These are phyloP conservation scores for Sebastes fasciatus DNA, from an alignment of 2,113 vertebrate species.

Conservation along the genomic window DNA sequence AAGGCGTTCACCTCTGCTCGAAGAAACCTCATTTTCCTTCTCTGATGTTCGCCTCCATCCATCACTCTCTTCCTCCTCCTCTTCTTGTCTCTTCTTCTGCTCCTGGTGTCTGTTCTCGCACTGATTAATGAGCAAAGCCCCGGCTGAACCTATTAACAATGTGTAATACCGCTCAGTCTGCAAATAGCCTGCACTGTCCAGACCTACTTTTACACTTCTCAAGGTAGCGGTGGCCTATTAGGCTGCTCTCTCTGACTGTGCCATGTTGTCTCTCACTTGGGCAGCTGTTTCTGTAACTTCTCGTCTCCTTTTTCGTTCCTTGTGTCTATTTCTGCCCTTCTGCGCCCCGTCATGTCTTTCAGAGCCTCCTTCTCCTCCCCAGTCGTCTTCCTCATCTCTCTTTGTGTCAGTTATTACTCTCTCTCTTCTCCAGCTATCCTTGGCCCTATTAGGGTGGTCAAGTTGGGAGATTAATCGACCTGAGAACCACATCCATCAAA, in stretches of 20 bases:
- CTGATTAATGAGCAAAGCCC: constrained; percentile 75
- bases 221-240: constrained; percentile 69
- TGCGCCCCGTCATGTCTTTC: constrained; percentile 35
- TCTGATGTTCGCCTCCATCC: constrained; percentile 48
- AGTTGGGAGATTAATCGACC: constrained; percentile 61
- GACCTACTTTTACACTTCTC: constrained; percentile 74
- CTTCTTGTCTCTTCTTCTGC: constrained; percentile 39
- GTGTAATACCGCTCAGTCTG: constrained; percentile 70
- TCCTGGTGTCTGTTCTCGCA: constrained; percentile 41
- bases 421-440: constrained; percentile 52
- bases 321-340: constrained; percentile 58
- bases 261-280: constrained; percentile 30
- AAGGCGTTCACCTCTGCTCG: constrained; percentile 37
- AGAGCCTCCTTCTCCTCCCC: constrained; percentile 36
- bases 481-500: constrained; percentile 57
- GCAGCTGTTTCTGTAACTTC: constrained; percentile 25
- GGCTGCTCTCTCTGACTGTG: constrained; percentile 45
- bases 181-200: constrained; percentile 68
- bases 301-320: constrained; percentile 7
- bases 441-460: constrained; percentile 67
- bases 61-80: constrained; percentile 59
- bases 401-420: constrained; percentile 40
- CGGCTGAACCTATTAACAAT: constrained; percentile 71
- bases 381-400: constrained; percentile 34
- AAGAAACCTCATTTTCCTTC: constrained; percentile 65